Evolutionary conservation across 2,797 vertebrate species (phyloP).

Genomic region (Phyllotis vaccarum): DNA sequence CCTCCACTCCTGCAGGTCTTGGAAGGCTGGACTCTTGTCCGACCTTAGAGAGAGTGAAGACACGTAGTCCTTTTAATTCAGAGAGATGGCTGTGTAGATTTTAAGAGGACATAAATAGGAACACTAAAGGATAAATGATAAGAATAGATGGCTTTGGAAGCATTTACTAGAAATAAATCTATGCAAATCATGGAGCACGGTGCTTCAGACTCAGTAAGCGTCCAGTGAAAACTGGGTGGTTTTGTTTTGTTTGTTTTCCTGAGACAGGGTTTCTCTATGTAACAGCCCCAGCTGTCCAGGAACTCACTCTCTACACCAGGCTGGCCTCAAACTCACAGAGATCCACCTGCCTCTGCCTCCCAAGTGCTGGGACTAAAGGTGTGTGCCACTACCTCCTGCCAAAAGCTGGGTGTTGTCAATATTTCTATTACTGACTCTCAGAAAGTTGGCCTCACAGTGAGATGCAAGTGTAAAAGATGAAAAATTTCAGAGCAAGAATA

Average conservation of each 20-base stretch:
- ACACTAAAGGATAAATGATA: not conserved
- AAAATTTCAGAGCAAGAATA: conserved; percentile 29
- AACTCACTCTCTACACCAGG: not conserved
- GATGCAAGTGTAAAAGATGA: conserved; percentile 3
- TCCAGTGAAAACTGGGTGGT: not conserved
- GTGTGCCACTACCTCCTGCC: not conserved
- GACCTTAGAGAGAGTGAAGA: not conserved
- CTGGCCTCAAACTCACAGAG: not conserved
- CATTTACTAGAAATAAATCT: not conserved
- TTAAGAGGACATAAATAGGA: conserved; percentile 4
- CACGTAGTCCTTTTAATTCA: not conserved
- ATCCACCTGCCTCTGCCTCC: not conserved
- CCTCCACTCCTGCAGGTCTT: not conserved
- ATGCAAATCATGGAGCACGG: not conserved
- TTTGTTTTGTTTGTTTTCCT: not conserved
- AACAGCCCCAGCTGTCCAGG: not conserved
- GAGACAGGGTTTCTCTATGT: not conserved
- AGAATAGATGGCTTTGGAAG: not conserved
- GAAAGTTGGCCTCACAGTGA: not conserved
- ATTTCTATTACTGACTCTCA: not conserved
- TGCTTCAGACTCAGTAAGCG: not conserved
- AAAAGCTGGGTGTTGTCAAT: not conserved
- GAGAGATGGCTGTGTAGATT: not conserved
- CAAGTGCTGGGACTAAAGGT: not conserved
- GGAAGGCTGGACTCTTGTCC: not conserved